phyloP scores from a whole-genome alignment of 2,888 invertebrate genomes.

The Stomorhina lunata region DNA sequence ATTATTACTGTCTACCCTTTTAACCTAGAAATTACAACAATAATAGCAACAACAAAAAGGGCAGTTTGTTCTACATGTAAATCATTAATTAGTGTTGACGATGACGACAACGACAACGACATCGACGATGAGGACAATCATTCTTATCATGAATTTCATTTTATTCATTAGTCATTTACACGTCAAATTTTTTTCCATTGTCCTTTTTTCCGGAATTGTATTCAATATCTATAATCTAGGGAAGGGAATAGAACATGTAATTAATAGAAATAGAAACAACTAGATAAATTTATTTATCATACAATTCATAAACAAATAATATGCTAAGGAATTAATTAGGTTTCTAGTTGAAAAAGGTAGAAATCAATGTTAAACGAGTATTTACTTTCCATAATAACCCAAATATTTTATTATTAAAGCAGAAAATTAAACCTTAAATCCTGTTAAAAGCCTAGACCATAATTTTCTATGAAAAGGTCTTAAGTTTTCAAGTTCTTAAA shows the following conservation, averaged over 20 bases:
- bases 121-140: background rate
- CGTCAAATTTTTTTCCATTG: conserved; percentile 14
- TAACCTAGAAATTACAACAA: background rate
- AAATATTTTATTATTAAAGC: no score
- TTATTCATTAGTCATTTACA: conserved; percentile 25
- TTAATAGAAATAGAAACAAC: background rate
- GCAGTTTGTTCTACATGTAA: conserved; percentile 6
- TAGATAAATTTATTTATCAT: background rate
- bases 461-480: background rate
- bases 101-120: no score
- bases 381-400: background rate
- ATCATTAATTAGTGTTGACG: conserved; percentile 33
- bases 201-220: background rate
- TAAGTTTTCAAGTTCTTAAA: background rate
- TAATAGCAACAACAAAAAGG: conserved; percentile 1
- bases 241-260: background rate
- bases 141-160: background rate
- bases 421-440: no score
- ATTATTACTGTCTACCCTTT: background rate
- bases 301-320: no score
- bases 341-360: background rate
- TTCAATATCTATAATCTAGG: no score
- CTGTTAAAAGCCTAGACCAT: no score
- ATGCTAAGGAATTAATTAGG: conserved; percentile 14
- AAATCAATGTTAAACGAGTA: background rate